Percentiles rank a stretch among this genome's conserved stretches.
Evolutionary conservation across 2,113 vertebrate species (phyloP).

Genomic region (Telmatochromis sp.): DNA sequence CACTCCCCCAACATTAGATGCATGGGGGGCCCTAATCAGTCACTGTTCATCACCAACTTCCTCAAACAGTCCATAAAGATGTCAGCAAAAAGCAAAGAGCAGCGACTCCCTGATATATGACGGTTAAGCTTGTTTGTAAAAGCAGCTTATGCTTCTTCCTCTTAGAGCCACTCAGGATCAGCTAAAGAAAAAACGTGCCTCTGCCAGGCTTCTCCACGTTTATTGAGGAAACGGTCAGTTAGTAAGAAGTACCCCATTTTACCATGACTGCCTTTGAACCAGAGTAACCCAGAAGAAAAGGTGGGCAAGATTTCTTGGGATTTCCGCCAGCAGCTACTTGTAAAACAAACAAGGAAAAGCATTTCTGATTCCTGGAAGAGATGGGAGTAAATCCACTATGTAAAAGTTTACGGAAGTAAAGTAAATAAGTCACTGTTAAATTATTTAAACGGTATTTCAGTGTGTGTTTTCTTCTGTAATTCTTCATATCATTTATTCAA

Average conservation of each 20-base stretch:
- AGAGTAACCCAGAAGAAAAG: not conserved
- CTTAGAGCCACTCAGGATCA: not conserved
- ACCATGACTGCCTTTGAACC: not conserved
- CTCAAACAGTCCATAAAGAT: not conserved
- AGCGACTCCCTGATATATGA: not conserved
- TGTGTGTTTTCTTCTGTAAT: fast-evolving
- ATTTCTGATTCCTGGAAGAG: not conserved
- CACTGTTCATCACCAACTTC: not conserved
- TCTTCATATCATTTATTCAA: not conserved
- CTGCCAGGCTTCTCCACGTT: not conserved
- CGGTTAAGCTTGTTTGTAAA: not conserved
- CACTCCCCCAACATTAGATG: not conserved
- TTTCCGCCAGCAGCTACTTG: not conserved
- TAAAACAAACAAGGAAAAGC: not conserved
- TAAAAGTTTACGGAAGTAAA: not conserved
- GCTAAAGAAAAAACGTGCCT: not conserved
- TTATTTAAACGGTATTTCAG: not conserved
- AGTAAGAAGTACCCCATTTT: fast-evolving
- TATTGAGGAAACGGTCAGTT: not conserved
- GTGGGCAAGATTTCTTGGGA: fast-evolving
- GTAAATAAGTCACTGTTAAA: not conserved
- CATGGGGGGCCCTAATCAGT: not conserved
- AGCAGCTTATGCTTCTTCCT: not conserved
- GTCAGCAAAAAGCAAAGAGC: not conserved
- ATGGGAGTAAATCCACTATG: not conserved